Conservation (phyloP, 2,797 vertebrate species). For the Melanotaenia nigrans region DNA sequence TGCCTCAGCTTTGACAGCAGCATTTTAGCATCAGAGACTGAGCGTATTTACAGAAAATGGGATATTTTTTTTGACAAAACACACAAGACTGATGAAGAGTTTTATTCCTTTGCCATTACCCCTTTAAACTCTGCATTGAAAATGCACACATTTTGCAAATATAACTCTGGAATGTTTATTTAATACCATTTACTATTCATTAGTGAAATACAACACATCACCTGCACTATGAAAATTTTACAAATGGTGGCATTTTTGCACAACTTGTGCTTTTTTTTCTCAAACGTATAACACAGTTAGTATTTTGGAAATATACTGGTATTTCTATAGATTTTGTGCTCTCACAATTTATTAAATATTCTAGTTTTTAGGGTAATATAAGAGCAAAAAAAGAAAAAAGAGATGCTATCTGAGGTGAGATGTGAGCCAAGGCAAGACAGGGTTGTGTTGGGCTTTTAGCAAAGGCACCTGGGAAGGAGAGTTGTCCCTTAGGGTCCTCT, state of each 20-base stretch:
- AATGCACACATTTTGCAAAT: too few relatives aligned
- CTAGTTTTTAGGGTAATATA: background rate
- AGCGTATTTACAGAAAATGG: background rate
- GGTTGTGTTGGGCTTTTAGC: slow-evolving; percentile 44
- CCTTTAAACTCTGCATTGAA: too few relatives aligned
- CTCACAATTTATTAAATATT: background rate
- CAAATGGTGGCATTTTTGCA: too few relatives aligned
- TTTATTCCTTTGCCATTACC: too few relatives aligned
- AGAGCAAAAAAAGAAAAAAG: background rate
- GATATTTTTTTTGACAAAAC: too few relatives aligned
- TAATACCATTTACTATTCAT: too few relatives aligned
- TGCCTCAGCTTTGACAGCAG: background rate
- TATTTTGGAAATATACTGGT: background rate
- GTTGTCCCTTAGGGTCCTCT: slow-evolving; percentile 44
- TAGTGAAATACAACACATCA: too few relatives aligned
- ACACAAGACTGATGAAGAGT: too few relatives aligned
- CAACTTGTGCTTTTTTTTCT: too few relatives aligned
- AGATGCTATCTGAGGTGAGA: slow-evolving; percentile 14
- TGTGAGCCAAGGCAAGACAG: slow-evolving; percentile 3
- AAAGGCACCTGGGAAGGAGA: slow-evolving; percentile 22
- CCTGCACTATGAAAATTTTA: too few relatives aligned
- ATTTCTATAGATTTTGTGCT: background rate
- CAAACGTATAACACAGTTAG: too few relatives aligned
- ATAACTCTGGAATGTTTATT: too few relatives aligned
- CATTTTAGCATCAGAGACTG: background rate